Percentiles rank a stretch among this genome's conserved stretches.
Conservation (phyloP, 2,888 invertebrate species). For the Emmelina monodactyla region DNA sequence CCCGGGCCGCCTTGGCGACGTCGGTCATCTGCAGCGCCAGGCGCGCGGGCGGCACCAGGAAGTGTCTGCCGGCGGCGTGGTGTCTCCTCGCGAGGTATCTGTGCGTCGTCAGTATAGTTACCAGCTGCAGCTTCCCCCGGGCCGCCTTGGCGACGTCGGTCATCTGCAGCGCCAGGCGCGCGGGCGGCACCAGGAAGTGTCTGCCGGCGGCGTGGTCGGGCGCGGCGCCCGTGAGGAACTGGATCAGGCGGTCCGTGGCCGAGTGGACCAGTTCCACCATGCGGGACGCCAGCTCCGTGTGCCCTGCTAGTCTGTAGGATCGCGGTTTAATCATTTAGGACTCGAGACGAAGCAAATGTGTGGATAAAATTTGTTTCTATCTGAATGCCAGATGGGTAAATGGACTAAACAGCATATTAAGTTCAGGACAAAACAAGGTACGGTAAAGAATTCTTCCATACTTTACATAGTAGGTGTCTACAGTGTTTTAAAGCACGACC, state of each 20-base stretch:
- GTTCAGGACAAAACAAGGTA: no score
- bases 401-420: no score
- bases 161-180: no score
- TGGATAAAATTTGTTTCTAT: no score
- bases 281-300: slow-evolving; percentile 81
- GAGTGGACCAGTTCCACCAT: slow-evolving; percentile 91
- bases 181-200: slow-evolving; percentile 83
- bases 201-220: slow-evolving; percentile 85
- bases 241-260: slow-evolving; percentile 90
- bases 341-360: neutral
- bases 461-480: no score
- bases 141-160: no score
- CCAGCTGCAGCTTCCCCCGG: slow-evolving; percentile 80
- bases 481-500: no score
- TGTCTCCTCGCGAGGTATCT: slow-evolving; percentile 86
- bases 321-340: no score
- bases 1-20: slow-evolving; percentile 81
- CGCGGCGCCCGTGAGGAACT: slow-evolving; percentile 85
- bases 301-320: slow-evolving; percentile 70
- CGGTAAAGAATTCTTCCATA: no score
- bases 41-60: slow-evolving; percentile 75
- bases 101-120: no score
- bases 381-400: no score
- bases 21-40: slow-evolving; percentile 78
- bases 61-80: slow-evolving; percentile 83